Conservation (phyloP, 2,797 vertebrate genomes). For the Aplochiton taeniatus region DNA sequence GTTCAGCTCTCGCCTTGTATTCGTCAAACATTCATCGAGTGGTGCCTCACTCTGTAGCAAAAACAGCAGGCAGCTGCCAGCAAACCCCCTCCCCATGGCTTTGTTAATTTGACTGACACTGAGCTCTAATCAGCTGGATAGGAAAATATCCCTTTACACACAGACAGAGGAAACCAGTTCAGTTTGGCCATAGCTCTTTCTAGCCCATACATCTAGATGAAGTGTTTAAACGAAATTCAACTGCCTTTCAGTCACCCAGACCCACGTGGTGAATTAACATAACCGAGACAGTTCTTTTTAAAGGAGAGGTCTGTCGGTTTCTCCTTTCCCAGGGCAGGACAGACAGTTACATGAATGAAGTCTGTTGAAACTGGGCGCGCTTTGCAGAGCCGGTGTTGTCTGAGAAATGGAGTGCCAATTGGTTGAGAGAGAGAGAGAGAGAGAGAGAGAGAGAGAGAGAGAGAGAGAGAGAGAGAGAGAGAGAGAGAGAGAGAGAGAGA, state of each 20-base stretch:
- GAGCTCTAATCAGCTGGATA: conserved; percentile 38
- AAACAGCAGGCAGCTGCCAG: conserved; percentile 12
- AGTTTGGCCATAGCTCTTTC: conserved; percentile 44
- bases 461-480: conserved; percentile 15
- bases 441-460: conserved; percentile 10
- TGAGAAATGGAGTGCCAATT: conserved; percentile 22
- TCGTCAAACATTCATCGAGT: conserved; percentile 29
- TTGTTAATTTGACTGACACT: conserved; percentile 27
- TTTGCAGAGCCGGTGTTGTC: conserved; percentile 21
- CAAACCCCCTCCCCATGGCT: background rate
- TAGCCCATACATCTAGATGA: conserved; percentile 52
- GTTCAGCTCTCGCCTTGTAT: conserved; percentile 21
- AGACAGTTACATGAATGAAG: conserved; percentile 27
- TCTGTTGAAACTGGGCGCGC: conserved; percentile 22
- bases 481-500: conserved; percentile 13
- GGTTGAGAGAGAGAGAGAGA: conserved; percentile 18
- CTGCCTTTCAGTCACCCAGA: conserved; percentile 34
- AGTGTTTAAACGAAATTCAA: conserved; percentile 42
- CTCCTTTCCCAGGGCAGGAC: conserved; percentile 29
- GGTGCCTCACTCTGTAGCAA: background rate
- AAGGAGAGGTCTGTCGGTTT: conserved; percentile 23
- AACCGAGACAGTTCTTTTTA: conserved; percentile 29
- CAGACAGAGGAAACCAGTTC: conserved; percentile 23
- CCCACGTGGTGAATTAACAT: conserved; percentile 40
- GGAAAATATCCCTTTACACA: conserved; percentile 22